A percentile compares a stretch with the other conserved stretches of the same genome.
Evolutionary conservation across 1,140 invertebrate genomes (phyloP).

Genomic region (Brachionus koreanus): DNA sequence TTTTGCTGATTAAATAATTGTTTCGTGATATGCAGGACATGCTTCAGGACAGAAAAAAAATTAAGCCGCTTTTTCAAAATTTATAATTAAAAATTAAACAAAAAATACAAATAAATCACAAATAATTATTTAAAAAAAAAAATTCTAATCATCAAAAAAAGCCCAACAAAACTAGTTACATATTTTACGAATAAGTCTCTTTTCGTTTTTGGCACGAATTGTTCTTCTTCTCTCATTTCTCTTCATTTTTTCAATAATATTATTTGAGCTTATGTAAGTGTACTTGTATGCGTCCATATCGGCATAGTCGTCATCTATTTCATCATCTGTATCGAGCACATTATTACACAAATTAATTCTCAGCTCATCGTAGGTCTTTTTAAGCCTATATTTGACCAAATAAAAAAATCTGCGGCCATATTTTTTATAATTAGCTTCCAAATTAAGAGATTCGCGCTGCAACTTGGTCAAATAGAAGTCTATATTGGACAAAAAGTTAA

Average conservation of each 20-base stretch:
- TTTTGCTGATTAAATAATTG: background rate
- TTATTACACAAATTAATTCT: conserved; percentile 13
- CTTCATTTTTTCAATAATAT: conserved; percentile 22
- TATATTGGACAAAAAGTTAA: conserved; percentile 19
- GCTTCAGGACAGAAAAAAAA: background rate
- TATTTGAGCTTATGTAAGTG: background rate
- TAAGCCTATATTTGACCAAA: background rate
- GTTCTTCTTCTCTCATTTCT: background rate
- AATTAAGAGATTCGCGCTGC: background rate
- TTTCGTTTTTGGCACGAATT: conserved; percentile 14
- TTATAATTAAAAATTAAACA: background rate
- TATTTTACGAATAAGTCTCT: conserved; percentile 30
- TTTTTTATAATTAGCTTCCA: background rate
- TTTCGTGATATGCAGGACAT: background rate
- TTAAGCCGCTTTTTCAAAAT: background rate
- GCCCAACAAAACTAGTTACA: background rate
- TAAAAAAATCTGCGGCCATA: conserved; percentile 4
- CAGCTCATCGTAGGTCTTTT: background rate
- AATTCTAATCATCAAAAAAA: background rate
- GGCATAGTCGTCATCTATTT: background rate
- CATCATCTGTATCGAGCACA: background rate
- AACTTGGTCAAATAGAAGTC: conserved; percentile 15
- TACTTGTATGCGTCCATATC: background rate
- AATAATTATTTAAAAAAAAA: background rate
- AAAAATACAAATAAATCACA: conserved; percentile 20